Percentiles rank a stretch among this genome's conserved stretches.
Conservation (phyloP, 2,797 vertebrate genomes). For the Crypturellus tataupa region DNA sequence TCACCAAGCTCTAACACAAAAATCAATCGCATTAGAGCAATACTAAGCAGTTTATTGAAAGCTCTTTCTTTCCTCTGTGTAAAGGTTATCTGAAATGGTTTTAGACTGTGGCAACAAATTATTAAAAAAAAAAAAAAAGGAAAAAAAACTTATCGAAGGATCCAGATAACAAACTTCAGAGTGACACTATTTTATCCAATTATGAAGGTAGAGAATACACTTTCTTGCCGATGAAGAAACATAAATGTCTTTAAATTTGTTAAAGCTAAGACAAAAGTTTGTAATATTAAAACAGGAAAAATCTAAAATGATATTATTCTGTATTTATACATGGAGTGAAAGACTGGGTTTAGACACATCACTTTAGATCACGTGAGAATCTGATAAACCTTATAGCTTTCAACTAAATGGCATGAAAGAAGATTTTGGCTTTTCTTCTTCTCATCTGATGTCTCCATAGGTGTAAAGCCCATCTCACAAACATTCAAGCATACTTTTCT, state of each 20-base stretch:
- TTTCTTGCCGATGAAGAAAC: not conserved
- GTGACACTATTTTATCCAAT: not conserved
- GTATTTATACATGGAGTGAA: not conserved
- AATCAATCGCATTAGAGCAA: constrained; percentile 9
- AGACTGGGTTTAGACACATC: not conserved
- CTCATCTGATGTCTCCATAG: not conserved
- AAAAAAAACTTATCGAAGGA: not conserved
- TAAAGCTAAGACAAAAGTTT: not conserved
- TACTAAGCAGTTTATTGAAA: not conserved
- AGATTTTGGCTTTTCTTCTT: not conserved
- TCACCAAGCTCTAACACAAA: not conserved
- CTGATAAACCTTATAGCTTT: not conserved
- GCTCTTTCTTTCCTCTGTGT: not conserved
- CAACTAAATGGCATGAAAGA: not conserved
- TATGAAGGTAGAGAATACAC: not conserved
- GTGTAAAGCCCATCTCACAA: not conserved
- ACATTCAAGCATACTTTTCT: not conserved
- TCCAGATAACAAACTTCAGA: not conserved
- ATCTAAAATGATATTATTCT: not conserved
- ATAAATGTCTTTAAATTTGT: not conserved
- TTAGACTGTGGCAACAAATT: not conserved
- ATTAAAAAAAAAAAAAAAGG: not conserved
- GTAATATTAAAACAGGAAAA: not conserved
- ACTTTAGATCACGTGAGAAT: not conserved
- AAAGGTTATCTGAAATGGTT: not conserved